A percentile compares a stretch with the other conserved stretches of the same genome.
Evolutionary conservation across 2,113 vertebrate genomes (phyloP).

Genomic region (Eubucco bourcierii): DNA sequence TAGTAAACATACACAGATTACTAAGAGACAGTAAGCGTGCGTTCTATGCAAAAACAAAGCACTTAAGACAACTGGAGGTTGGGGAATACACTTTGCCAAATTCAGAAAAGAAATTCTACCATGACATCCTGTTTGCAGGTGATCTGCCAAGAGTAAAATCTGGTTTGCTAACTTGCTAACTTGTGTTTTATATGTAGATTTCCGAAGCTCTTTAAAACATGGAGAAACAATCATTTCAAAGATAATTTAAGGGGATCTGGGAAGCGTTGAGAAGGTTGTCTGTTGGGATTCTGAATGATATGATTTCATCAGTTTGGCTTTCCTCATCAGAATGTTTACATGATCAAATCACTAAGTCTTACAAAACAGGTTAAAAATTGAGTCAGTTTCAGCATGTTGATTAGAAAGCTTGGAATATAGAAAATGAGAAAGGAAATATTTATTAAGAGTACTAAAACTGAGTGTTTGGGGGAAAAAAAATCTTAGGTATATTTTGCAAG

Average conservation of each 20-base stretch:
- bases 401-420: not conserved
- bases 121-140: not conserved
- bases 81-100: not conserved
- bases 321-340: not conserved
- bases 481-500: not conserved
- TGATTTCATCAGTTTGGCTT: not conserved
- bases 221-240: not conserved
- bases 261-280: not conserved
- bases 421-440: not conserved
- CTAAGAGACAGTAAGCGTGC: not conserved
- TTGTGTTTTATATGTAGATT: not conserved
- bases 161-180: not conserved
- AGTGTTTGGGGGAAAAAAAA: not conserved
- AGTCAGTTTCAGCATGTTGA: not conserved
- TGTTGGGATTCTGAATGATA: not conserved
- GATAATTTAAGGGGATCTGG: not conserved
- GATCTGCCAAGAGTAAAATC: not conserved
- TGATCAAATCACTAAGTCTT: not conserved
- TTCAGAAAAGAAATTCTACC: not conserved
- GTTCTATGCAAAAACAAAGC: not conserved
- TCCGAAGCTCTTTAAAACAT: not conserved
- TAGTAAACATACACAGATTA: not conserved
- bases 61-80: not conserved
- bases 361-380: not conserved
- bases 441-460: not conserved